phyloP scores from a whole-genome alignment of 2,113 vertebrate species.

The Hystrix brachyura region DNA sequence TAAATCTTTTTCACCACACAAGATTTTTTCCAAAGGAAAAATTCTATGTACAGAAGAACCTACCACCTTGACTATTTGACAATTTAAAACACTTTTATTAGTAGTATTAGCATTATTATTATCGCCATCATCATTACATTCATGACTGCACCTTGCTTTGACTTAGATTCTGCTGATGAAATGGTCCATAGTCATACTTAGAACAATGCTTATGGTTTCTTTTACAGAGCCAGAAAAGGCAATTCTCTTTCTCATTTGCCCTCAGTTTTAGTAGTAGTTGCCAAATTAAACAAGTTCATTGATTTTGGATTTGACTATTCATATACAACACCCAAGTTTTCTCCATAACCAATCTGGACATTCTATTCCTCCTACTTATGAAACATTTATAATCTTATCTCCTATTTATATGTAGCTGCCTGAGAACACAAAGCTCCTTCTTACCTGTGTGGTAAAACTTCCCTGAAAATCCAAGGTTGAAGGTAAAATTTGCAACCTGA shows the following conservation, averaged over 20 bases:
- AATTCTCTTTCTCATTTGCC: background rate
- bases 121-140: no score
- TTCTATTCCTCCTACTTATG: constrained; percentile 25
- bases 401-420: constrained; percentile 83
- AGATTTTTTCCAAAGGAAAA: background rate
- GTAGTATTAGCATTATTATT: background rate
- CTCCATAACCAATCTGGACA: background rate
- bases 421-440: constrained; percentile 85
- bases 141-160: background rate
- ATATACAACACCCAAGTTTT: background rate
- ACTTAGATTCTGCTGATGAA: background rate
- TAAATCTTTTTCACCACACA: background rate
- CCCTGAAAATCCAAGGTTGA: constrained; percentile 96
- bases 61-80: background rate
- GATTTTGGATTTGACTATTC: constrained; percentile 30
- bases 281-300: constrained; percentile 11
- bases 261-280: background rate
- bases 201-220: background rate
- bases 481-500: constrained; percentile 95
- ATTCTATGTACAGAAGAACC: background rate
- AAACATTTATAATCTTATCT: constrained; percentile 60
- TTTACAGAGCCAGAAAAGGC: background rate
- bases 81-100: background rate
- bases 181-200: background rate
- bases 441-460: constrained; percentile 96